These are phyloP conservation scores for Cephus sareptanus DNA, from an alignment of 2,888 invertebrate genomes.

Conservation along the genomic window DNA sequence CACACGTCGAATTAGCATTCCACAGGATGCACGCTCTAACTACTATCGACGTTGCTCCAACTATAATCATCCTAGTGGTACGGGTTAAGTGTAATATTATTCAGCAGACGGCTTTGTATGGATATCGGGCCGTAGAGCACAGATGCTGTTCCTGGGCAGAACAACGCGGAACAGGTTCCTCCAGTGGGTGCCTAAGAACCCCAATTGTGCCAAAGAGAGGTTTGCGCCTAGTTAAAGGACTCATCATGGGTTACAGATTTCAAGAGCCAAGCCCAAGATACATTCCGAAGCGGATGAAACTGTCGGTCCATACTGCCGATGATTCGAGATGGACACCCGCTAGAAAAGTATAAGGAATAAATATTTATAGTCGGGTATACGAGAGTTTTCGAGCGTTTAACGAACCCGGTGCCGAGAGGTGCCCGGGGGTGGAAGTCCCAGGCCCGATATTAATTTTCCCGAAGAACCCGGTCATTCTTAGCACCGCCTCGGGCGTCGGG, in stretches of 20 bases:
- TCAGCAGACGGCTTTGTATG: slow-evolving; percentile 65
- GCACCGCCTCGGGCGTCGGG: slow-evolving; percentile 31
- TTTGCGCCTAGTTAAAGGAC: not conserved
- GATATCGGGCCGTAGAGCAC: slow-evolving; percentile 60
- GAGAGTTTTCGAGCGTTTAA: slow-evolving; percentile 1
- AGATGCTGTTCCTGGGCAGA: slow-evolving; percentile 52
- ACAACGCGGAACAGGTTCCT: slow-evolving; percentile 29
- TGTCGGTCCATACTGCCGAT: too few species aligned
- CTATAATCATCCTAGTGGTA: slow-evolving; percentile 64
- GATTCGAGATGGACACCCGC: not conserved
- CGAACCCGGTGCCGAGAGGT: not conserved
- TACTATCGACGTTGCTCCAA: slow-evolving; percentile 65
- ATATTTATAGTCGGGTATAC: not conserved
- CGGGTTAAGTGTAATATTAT: slow-evolving; percentile 66
- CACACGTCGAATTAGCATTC: slow-evolving; percentile 61
- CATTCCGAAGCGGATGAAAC: not conserved
- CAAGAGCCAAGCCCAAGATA: not conserved
- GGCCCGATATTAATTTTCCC: slow-evolving; percentile 53
- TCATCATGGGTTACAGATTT: not conserved
- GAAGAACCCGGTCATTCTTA: slow-evolving; percentile 55
- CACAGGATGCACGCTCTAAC: slow-evolving; percentile 66
- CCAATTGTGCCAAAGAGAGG: slow-evolving; percentile 14
- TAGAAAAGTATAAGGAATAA: not conserved
- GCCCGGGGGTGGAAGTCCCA: slow-evolving; percentile 4
- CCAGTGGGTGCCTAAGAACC: slow-evolving; percentile 57